Evolutionary conservation across 37 sponge, comb jelly and placozoan species (phyloP), one percentile per base, ranked within the genome.

Genomic region (Aplysina aerophoba): DNA sequence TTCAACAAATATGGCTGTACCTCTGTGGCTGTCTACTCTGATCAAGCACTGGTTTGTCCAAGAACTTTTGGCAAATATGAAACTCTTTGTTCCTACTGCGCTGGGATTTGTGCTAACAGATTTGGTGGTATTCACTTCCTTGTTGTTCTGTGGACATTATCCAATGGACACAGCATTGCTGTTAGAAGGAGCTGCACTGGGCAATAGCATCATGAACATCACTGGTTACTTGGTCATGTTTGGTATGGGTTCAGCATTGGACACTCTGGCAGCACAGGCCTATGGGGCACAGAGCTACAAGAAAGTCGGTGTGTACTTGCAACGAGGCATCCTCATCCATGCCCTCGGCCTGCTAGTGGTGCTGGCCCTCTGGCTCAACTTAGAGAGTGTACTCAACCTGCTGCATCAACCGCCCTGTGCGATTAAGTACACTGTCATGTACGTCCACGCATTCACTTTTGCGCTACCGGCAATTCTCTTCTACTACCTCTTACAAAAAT

Each of bases 221-320:
- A 73, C 74, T 31, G 74, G 20, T 8, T 31, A 38, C 14, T 30
- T 20, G 19, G 74, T 73, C 6, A 41, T 41, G 12, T 21, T 73
- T 20, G 74, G 74, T 21, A 73, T 73, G 74, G 37, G 40, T 33
- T 20, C 74, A 31, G 74, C 74, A 5, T 21, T 73, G 14, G 74
- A 73, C 74, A 73, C 74, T 8, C 74, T 73, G 20, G 74, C 40
- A 14, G 37, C 59, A 16, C 55, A 93, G 90, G 79, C 80, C 56
- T 93, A 81, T 84, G 93, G 93, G 0, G 81, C 60, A 65, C 87
- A 89, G 40, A 89, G 89, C 80, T 93, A 85, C 79, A 89, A 85
- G 50, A 57, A 87, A 65, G 90, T 93, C 6, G 93, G 93, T n/a
- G 37, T 85, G 12, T 30, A 84, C 56, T 71, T 87, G 2, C 93